Evolutionary conservation across 2,888 invertebrate genomes (phyloP).

Genomic region (Noctua fimbriata): DNA sequence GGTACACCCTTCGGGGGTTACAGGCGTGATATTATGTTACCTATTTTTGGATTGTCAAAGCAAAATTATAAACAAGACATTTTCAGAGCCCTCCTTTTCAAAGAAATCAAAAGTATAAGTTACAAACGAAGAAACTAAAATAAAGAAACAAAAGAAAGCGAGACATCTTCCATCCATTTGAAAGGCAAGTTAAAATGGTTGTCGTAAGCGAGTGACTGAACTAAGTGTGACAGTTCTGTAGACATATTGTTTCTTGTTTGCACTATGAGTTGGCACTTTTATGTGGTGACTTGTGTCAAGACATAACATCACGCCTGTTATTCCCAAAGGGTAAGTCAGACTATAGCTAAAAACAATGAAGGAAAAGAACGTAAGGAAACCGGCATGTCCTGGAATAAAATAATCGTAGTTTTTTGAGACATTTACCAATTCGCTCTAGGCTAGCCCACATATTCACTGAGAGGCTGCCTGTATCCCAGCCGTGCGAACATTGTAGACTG

Average conservation of each 20-base stretch:
- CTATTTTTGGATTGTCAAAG: no score
- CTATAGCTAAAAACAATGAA: not conserved
- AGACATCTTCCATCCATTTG: not conserved
- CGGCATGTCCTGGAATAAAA: no score
- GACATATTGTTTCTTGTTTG: slow-evolving; percentile 3
- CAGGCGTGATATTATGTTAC: no score
- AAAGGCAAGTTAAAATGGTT: slow-evolving; percentile 26
- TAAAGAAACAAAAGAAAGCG: not conserved
- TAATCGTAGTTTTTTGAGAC: no score
- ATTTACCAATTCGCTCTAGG: no score
- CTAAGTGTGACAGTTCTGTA: not conserved
- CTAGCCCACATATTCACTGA: no score
- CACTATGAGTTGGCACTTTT: not conserved
- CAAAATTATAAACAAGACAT: not conserved
- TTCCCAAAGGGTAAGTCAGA: not conserved
- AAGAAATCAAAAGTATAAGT: not conserved
- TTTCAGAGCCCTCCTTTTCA: not conserved
- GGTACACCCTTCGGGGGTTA: no score
- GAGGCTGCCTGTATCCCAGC: no score
- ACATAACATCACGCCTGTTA: not conserved
- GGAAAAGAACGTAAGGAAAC: no score
- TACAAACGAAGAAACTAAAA: not conserved
- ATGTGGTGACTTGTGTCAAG: not conserved
- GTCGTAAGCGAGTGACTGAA: slow-evolving; percentile 1
- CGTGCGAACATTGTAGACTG: no score